These are phyloP conservation scores for Amphilophus citrinellus DNA, from an alignment of 2,113 vertebrate species.

Conservation along the genomic window DNA sequence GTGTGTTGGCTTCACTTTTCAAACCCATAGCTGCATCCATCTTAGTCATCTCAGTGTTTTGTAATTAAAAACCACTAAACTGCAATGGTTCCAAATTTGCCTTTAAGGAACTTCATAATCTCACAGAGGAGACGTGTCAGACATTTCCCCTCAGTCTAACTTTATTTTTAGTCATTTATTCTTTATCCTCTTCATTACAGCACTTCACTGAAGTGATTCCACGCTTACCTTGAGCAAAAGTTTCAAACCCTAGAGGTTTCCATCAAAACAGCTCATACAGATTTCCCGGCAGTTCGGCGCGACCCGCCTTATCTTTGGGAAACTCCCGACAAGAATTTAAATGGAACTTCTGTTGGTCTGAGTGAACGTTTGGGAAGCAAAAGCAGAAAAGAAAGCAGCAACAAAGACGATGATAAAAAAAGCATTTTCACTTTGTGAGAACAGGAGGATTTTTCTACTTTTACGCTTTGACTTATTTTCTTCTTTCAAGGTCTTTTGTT, in stretches of 20 bases:
- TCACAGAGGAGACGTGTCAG: neutral
- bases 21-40: neutral
- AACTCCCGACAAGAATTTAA: neutral
- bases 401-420: neutral
- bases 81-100: neutral
- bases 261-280: neutral
- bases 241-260: neutral
- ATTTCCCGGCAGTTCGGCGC: neutral
- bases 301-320: neutral
- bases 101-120: neutral
- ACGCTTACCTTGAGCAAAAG: neutral
- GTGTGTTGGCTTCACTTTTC: neutral
- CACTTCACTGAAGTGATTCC: neutral
- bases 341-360: neutral
- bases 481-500: neutral
- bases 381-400: neutral
- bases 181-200: neutral
- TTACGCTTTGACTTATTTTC: neutral
- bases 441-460: neutral
- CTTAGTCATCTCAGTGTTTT: fast-evolving
- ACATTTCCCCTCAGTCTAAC: neutral
- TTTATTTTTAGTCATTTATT: neutral
- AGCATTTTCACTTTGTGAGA: neutral
- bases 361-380: neutral
- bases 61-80: too few species aligned